Evolutionary conservation across 2,888 invertebrate genomes (phyloP).

Genomic region (Drosophila multiciliata): DNA sequence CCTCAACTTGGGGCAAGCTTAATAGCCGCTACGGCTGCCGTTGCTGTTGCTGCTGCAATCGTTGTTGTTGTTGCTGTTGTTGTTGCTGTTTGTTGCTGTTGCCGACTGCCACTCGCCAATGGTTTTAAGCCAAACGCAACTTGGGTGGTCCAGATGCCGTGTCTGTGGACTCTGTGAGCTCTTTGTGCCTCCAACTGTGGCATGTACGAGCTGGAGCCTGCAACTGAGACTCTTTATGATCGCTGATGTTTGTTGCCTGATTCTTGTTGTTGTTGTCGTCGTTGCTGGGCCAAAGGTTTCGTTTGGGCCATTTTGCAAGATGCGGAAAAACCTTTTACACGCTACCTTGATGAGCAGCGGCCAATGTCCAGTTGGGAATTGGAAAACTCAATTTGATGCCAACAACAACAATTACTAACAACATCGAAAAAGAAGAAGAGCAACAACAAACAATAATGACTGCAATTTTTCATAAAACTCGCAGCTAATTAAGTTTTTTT

Average conservation of each 20-base stretch:
- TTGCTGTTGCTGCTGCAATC: constrained; percentile 23
- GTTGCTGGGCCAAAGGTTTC: constrained; percentile 69
- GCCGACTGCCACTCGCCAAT: constrained; percentile 53
- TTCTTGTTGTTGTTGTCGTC: constrained; percentile 19
- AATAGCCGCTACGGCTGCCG: constrained; percentile 59
- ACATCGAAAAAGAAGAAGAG: constrained; percentile 7
- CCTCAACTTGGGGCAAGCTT: constrained; percentile 77
- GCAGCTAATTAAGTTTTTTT: constrained; percentile 70
- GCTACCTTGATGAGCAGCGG: constrained; percentile 39
- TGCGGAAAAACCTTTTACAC: constrained; percentile 68
- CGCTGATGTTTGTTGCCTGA: constrained; percentile 9
- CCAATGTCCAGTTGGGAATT: constrained; percentile 30
- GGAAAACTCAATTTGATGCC: constrained; percentile 68
- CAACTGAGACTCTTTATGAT: constrained; percentile 35
- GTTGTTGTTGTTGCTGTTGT: constrained; percentile 22
- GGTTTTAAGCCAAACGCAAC: constrained; percentile 66
- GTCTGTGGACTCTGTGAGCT: constrained; percentile 49
- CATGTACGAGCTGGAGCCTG: constrained; percentile 32
- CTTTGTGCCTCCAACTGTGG: constrained; percentile 44
- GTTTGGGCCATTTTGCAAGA: constrained; percentile 32
- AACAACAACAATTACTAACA: constrained; percentile 8
- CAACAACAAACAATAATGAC: constrained; percentile 50
- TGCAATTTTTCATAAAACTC: constrained; percentile 75
- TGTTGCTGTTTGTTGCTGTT: constrained; percentile 29
- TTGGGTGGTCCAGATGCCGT: constrained; percentile 80